A percentile compares a stretch with the other conserved stretches of the same genome.
These are phyloP conservation scores for Chrysochloris asiatica DNA, from an alignment of 2,113 vertebrate genomes.

Conservation along the genomic window DNA sequence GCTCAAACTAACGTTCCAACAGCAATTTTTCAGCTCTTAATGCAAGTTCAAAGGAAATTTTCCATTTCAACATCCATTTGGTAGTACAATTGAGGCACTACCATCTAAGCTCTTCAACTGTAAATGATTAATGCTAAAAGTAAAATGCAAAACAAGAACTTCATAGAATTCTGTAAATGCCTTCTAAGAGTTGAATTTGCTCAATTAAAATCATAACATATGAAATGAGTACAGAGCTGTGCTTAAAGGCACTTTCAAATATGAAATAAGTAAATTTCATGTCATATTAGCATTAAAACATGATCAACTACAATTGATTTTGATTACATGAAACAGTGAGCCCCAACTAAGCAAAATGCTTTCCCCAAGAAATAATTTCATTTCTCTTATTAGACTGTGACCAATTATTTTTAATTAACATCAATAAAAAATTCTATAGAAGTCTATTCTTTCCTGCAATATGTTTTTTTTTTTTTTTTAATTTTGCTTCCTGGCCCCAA, in stretches of 20 bases:
- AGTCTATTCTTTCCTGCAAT: neutral
- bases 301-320: neutral
- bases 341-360: neutral
- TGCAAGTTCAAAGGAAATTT: neutral
- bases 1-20: neutral
- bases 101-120: neutral
- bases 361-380: neutral
- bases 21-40: constrained; percentile 13
- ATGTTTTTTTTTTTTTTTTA: no score
- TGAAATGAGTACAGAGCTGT: neutral
- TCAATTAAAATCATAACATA: constrained; percentile 13
- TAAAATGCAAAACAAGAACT: neutral
- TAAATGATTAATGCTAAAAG: constrained; percentile 20
- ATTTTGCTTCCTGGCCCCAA: constrained; percentile 27
- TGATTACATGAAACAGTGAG: constrained; percentile 2
- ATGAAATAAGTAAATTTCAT: constrained; percentile 26
- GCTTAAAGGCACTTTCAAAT: neutral
- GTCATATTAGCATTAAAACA: neutral
- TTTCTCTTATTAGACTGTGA: neutral
- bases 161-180: constrained; percentile 28
- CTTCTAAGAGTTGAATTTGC: constrained; percentile 7
- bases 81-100: neutral
- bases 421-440: neutral
- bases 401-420: constrained; percentile 6
- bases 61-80: constrained; percentile 37